Percentiles rank a stretch among this genome's conserved stretches.
Evolutionary conservation across 2,888 invertebrate genomes (phyloP).

Genomic region (Pharmacophagus antenor): DNA sequence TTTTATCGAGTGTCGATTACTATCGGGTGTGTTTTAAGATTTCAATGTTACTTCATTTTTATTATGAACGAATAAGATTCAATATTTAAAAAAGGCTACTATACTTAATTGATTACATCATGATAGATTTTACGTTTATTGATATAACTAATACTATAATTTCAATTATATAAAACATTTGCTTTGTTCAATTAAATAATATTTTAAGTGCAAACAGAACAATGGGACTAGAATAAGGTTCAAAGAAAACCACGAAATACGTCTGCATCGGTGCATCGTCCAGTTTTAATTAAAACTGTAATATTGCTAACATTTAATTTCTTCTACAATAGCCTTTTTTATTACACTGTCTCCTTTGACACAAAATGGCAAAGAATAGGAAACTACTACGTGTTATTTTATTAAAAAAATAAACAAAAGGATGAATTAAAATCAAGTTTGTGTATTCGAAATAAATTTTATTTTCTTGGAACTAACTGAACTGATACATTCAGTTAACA

Average conservation of each 20-base stretch:
- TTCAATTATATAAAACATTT: too few species aligned
- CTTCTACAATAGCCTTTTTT: background rate
- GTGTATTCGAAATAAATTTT: background rate
- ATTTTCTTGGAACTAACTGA: background rate
- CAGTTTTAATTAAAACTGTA: slow-evolving; percentile 18
- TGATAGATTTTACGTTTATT: too few species aligned
- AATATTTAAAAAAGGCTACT: too few species aligned
- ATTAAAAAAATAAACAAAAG: background rate
- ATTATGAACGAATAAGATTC: too few species aligned
- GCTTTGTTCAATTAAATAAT: background rate
- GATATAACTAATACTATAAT: too few species aligned
- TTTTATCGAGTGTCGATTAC: too few species aligned
- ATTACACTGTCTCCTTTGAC: too few species aligned
- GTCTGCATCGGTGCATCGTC: slow-evolving; percentile 15
- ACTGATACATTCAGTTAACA: too few species aligned
- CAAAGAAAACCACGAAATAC: background rate
- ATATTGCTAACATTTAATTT: slow-evolving; percentile 12
- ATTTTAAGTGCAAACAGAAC: background rate
- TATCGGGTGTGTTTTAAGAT: too few species aligned
- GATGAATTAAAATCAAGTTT: background rate
- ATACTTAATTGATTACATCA: too few species aligned
- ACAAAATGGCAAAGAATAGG: too few species aligned
- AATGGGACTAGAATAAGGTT: background rate
- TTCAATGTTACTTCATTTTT: too few species aligned
- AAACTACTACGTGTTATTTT: background rate